Evolutionary conservation across 2,888 invertebrate genomes (phyloP).

Genomic region (Andrena praecox): DNA sequence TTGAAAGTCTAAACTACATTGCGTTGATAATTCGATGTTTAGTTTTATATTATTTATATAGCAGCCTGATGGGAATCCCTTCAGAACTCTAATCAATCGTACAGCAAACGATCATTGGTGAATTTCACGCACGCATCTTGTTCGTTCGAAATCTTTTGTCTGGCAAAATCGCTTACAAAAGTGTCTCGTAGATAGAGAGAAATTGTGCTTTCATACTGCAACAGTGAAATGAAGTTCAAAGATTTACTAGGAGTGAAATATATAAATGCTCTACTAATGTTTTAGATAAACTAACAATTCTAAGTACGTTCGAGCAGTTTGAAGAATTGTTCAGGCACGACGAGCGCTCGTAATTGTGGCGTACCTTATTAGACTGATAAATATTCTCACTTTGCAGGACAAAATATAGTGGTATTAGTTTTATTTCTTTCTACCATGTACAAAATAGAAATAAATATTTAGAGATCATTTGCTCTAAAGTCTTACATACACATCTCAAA

Average conservation of each 20-base stretch:
- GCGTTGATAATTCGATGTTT: conserved; percentile 62
- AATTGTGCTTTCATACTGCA: too few relatives aligned
- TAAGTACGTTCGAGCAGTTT: background rate
- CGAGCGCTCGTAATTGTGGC: background rate
- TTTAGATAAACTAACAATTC: background rate
- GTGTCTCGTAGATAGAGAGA: too few relatives aligned
- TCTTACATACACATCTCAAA: conserved; percentile 60
- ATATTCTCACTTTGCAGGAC: conserved; percentile 74
- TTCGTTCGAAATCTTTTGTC: too few relatives aligned
- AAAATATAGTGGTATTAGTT: conserved; percentile 74
- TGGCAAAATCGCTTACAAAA: too few relatives aligned
- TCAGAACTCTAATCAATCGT: too few relatives aligned
- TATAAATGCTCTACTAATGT: background rate
- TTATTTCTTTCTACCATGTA: conserved; percentile 42
- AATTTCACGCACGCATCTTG: too few relatives aligned
- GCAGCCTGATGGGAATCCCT: too few relatives aligned
- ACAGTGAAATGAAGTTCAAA: too few relatives aligned
- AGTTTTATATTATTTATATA: too few relatives aligned
- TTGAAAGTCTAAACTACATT: conserved; percentile 74
- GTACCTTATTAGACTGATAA: conserved; percentile 70
- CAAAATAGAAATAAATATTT: conserved; percentile 34
- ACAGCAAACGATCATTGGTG: too few relatives aligned
- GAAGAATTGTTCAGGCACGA: background rate
- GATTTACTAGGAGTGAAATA: too few relatives aligned
- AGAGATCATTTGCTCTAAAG: conserved; percentile 12